phyloP scores from a whole-genome alignment of 1,140 invertebrate genomes.

The Drosophila sturtevanti region DNA sequence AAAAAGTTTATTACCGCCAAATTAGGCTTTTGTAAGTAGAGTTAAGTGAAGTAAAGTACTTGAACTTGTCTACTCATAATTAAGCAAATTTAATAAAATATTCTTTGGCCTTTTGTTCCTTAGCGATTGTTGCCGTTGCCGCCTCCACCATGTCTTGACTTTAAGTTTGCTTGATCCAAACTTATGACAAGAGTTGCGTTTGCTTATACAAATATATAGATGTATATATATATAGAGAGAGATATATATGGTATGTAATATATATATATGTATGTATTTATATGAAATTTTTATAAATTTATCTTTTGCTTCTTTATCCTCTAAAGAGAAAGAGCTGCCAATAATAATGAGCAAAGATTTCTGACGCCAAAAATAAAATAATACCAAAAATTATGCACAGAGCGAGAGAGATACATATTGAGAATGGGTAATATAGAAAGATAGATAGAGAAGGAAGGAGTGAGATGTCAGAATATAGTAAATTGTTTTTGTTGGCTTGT shows the following conservation, averaged over 20 bases:
- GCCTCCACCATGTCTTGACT: too few species aligned
- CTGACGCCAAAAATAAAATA: slow-evolving; percentile 60
- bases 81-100: slow-evolving; percentile 44
- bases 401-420: slow-evolving; percentile 18
- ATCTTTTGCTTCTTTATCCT: slow-evolving; percentile 18
- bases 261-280: neutral
- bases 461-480: slow-evolving; percentile 41
- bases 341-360: slow-evolving; percentile 75
- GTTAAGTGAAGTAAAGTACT: slow-evolving; percentile 29
- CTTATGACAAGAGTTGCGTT: slow-evolving; percentile 1
- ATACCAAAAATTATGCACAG: slow-evolving; percentile 64
- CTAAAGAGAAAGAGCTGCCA: slow-evolving; percentile 42
- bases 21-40: slow-evolving; percentile 41
- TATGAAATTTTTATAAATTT: slow-evolving; percentile 12
- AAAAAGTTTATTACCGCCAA: slow-evolving; percentile 58
- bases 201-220: neutral
- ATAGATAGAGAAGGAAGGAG: slow-evolving; percentile 12
- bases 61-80: slow-evolving; percentile 35
- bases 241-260: too few species aligned
- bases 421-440: slow-evolving; percentile 6
- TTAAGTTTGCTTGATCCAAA: neutral
- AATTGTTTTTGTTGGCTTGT: slow-evolving; percentile 62
- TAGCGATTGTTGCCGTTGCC: neutral
- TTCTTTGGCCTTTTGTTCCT: slow-evolving; percentile 46
- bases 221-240: neutral